Percentiles rank a stretch among this genome's conserved stretches.
These are phyloP conservation scores for Rhabdophis nuchalis DNA, from an alignment of 2,797 vertebrate genomes.

Conservation along the genomic window DNA sequence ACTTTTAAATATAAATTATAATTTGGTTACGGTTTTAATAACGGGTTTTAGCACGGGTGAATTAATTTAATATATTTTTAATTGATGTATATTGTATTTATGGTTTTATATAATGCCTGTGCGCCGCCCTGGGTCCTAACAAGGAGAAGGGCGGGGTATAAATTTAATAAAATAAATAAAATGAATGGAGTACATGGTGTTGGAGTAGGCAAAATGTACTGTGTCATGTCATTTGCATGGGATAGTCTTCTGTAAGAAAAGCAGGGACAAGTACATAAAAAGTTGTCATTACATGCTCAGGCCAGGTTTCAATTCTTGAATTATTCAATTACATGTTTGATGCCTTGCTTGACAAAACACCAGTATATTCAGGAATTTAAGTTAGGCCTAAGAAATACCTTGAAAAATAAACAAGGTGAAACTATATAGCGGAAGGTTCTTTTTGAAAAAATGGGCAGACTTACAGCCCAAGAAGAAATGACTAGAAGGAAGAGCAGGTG, in stretches of 20 bases:
- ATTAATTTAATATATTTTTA: no score
- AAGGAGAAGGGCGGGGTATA: no score
- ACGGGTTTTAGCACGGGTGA: no score
- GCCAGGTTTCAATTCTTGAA: neutral
- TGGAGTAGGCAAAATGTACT: neutral
- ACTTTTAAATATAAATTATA: no score
- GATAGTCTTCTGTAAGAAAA: neutral
- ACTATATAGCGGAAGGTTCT: neutral
- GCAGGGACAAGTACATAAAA: neutral
- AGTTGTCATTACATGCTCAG: neutral
- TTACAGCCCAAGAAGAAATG: neutral
- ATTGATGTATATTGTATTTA: no score
- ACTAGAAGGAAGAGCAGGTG: neutral
- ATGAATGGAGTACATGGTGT: neutral
- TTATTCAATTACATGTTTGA: neutral
- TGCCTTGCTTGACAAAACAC: neutral
- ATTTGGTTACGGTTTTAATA: no score
- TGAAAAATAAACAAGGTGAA: neutral
- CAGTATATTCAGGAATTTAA: neutral
- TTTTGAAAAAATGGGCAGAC: neutral
- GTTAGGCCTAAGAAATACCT: neutral
- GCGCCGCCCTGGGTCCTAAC: no score
- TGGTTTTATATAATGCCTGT: no score
- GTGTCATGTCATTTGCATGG: neutral
- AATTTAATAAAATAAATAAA: no score